Base-by-base conservation (phyloP, 2,888 invertebrate genomes). In the Hypsopygia costalis region DNA sequence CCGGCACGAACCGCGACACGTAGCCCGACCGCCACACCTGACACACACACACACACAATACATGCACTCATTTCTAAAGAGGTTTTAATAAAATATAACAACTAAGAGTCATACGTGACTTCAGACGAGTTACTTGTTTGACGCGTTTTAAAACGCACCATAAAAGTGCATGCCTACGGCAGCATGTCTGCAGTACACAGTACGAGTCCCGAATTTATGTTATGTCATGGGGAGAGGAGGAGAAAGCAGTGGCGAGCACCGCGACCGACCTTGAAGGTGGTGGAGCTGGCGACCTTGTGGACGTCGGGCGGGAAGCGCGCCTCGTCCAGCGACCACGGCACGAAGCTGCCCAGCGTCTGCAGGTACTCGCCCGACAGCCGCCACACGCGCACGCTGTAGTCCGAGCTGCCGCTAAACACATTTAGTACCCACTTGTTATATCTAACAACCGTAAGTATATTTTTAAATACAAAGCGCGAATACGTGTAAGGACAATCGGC, bases 361-460 rank as follows among this genome's bases (percentile, higher is more conserved):
- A 96, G 64, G 64, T 91, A 91, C 58, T 91, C 90, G 25, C 95
- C 95, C 30, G 92, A 90, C 42, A 94, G 69, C 0, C 92, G 92
- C 95, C 95, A 95, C 68, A 95, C 78, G 40, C 95, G 91, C 43
- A 93, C 93, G 34, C 93, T 93, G 64, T 91, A 92, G 80, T 95
- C 94, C 40, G 90, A 87, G 53, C 94, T 93, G 47, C 92, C 90
- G 57, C 93, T 93, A 16, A 16, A 16, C 16, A 16, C 16, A 16
- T 21, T 30, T 21, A 0, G 20, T 20, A 30, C 3, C 8, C 12
- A 35, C 11, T n/a, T n/a, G n/a, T n/a, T n/a, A n/a, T n/a, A n/a
- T n/a, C n/a, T n/a, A n/a, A n/a, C n/a, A n/a, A n/a, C n/a, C n/a
- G n/a, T n/a, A n/a, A n/a, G n/a, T n/a, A n/a, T n/a, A n/a, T n/a